phyloP scores from a whole-genome alignment of 2,797 vertebrate genomes.

The Leuciscus waleckii region DNA sequence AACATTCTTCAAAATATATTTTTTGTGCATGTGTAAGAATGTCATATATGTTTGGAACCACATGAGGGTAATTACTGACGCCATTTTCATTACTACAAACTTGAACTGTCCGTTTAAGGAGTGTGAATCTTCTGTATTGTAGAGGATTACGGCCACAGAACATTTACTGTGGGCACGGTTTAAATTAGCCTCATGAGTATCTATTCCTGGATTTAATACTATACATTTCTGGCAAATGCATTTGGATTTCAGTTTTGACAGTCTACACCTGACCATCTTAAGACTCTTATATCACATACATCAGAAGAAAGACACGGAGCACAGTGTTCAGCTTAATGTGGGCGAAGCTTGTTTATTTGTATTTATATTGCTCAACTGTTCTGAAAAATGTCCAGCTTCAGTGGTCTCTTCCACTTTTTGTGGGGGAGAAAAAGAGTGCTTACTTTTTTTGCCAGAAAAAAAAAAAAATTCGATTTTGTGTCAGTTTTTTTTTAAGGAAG shows the following conservation, averaged over 20 bases:
- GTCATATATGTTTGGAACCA: background rate
- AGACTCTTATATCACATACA: slow-evolving; percentile 1
- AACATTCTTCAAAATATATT: background rate
- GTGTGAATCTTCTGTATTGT: background rate
- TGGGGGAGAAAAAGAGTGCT: background rate
- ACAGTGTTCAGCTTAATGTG: background rate
- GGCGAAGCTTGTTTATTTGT: background rate
- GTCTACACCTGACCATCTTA: background rate
- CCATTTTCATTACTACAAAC: no score
- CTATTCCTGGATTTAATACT: slow-evolving; percentile 30
- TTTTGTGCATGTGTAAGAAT: background rate
- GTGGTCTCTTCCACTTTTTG: background rate
- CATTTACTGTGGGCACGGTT: slow-evolving; percentile 15
- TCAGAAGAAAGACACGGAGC: background rate
- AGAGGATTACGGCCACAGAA: slow-evolving; percentile 4
- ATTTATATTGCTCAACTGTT: background rate
- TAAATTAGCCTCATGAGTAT: slow-evolving; percentile 33
- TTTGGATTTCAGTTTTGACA: background rate
- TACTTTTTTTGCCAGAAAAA: background rate
- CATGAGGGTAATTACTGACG: no score
- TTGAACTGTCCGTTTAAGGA: slow-evolving; percentile 5
- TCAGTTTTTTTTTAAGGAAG: background rate
- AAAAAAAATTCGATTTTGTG: background rate
- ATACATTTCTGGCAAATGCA: background rate
- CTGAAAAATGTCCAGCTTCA: background rate